phyloP scores from a whole-genome alignment of 2,888 invertebrate genomes.

The Cyaniris semiargus region DNA sequence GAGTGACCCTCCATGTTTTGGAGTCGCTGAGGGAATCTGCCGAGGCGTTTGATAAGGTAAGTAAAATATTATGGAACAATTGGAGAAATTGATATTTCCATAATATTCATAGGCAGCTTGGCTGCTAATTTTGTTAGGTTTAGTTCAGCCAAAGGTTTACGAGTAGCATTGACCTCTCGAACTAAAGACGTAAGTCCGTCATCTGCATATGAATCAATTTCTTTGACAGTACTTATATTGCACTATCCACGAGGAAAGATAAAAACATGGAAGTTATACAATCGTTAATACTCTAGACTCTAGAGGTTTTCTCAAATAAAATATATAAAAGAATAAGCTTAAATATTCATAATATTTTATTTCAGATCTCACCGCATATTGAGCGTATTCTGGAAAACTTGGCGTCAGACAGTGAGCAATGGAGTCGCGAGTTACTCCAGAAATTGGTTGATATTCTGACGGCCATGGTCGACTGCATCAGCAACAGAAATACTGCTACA shows the following conservation, averaged over 20 bases:
- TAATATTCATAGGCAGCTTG: no score
- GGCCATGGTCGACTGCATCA: slow-evolving; percentile 53
- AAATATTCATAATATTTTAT: slow-evolving; percentile 10
- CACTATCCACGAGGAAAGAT: no score
- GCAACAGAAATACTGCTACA: slow-evolving; percentile 49
- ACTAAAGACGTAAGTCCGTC: no score
- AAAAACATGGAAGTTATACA: no score
- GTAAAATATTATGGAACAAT: slow-evolving; percentile 34
- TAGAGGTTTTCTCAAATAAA: no score
- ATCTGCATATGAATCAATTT: no score
- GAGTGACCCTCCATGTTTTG: slow-evolving; percentile 83
- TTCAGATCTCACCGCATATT: slow-evolving; percentile 72
- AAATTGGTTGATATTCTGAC: slow-evolving; percentile 81
- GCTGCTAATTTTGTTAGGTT: no score
- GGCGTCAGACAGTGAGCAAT: slow-evolving; percentile 80
- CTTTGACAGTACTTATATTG: no score
- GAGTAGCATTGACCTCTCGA: no score
- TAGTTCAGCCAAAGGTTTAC: no score
- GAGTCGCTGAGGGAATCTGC: slow-evolving; percentile 81
- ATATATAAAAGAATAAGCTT: no score
- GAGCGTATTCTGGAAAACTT: slow-evolving; percentile 75
- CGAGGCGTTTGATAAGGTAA: slow-evolving; percentile 82
- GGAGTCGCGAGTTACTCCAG: slow-evolving; percentile 77
- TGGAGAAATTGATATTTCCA: not conserved
- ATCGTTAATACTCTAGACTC: no score